phyloP scores from a whole-genome alignment of 1,140 invertebrate genomes.

The Hesperophylax magnus region DNA sequence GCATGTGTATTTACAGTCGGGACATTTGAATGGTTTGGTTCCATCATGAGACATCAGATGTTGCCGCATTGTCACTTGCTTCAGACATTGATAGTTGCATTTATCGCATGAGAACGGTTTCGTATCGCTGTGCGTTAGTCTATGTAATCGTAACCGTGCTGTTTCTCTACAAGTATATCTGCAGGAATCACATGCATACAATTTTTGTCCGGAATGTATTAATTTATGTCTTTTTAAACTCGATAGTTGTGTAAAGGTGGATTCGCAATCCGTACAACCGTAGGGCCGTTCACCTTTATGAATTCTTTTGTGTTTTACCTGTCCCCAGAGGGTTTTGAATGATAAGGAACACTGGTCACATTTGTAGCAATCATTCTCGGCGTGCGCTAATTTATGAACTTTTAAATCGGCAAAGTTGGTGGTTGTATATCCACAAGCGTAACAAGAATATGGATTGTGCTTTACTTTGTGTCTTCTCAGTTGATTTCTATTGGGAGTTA shows the following conservation, averaged over 20 bases:
- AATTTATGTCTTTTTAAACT: conserved; percentile 21
- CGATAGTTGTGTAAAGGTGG: not conserved
- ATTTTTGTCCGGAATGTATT: not conserved
- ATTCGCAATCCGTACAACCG: conserved; percentile 13
- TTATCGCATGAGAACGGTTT: conserved; percentile 23
- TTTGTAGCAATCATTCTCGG: not conserved
- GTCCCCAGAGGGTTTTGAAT: not conserved
- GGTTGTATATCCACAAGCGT: not conserved
- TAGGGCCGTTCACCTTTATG: conserved; percentile 8
- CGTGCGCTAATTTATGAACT: not conserved
- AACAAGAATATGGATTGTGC: conserved; percentile 1
- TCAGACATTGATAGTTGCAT: conserved; percentile 2
- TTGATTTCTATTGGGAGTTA: not conserved
- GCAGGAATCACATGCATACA: not conserved
- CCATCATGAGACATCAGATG: conserved; percentile 3
- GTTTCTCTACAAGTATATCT: conserved; percentile 8
- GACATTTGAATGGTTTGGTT: not conserved
- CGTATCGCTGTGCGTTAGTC: not conserved
- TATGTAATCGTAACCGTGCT: not conserved
- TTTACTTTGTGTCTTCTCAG: not conserved
- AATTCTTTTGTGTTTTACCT: conserved; percentile 10
- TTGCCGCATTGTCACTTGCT: not conserved
- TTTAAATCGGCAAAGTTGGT: not conserved
- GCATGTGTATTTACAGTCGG: not conserved
- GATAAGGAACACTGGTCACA: not conserved